Base-by-base conservation (phyloP, 2,797 vertebrate species). In the Lepidocolaptes lacrymiger region DNA sequence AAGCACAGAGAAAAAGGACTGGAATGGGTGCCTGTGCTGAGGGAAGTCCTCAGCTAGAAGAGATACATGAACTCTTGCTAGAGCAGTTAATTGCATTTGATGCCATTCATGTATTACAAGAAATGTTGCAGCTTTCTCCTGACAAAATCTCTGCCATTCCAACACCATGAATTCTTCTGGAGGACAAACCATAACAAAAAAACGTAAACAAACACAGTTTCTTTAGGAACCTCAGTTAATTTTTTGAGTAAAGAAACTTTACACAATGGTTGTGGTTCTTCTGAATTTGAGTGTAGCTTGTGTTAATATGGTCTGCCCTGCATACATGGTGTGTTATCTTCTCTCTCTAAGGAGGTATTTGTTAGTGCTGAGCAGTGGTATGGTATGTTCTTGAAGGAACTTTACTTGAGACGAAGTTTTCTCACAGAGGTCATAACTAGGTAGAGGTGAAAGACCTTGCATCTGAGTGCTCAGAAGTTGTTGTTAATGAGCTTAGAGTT, bases 401-500 rank as follows among this genome's bases (percentile, higher is more conserved):
- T 85, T 85, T 85, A 55, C 51, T 91, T 75, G 43, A n/a, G 2
- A 49, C 62, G 56, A 30, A 55, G 69, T 88, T 95, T 95, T 90
- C 83, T 91, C 84, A 67, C 78, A 43, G 59, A 71, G 88, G 94
- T 95, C 83, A 55, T 84, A 78, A 69, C 43, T 84, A 87, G 73
- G 41, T 77, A 88, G 88, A 90, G 77, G 91, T 90, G 88, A 94
- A 95, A 93, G 93, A 93, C 90, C 88, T 95, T 91, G 67, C 51
- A 88, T 52, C 55, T 36, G 59, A 86, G 67, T 48, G 71, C 90
- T 94, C 69, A 88, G 76, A 93, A 95, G 77, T 69, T 93, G 94
- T 36, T 1, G 10, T 90, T 96, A 97, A 96, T 97, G 75, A 93
- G 96, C 96, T 97, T 97, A 95, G 76, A 39, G 41, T 68, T 95